Percentiles rank a stretch among this genome's conserved stretches.
Evolutionary conservation across 2,888 invertebrate genomes (phyloP).

Genomic region (Tetragnatha montana): DNA sequence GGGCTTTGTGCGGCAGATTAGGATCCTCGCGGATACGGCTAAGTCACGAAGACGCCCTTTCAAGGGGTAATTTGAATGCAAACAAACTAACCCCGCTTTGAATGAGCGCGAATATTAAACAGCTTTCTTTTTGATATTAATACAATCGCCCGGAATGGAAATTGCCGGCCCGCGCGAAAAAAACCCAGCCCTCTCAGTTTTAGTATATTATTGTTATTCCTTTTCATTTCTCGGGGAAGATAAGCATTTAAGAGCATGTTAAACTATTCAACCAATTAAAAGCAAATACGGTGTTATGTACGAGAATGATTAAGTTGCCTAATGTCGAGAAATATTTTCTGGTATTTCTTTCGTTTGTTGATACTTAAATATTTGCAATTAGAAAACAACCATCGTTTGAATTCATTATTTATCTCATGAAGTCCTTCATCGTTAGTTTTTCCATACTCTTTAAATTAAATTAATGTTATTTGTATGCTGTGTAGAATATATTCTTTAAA

Average conservation of each 20-base stretch:
- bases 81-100: slow-evolving; percentile 36
- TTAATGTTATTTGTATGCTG: too few species aligned
- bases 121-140: neutral
- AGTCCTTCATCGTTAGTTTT: too few species aligned
- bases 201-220: neutral
- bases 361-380: too few species aligned
- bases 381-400: too few species aligned
- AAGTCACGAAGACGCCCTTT: slow-evolving; percentile 1
- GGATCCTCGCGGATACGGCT: slow-evolving; percentile 21
- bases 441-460: too few species aligned
- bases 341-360: neutral
- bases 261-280: neutral
- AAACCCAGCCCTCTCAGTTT: slow-evolving; percentile 1
- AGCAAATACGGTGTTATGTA: neutral
- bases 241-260: neutral
- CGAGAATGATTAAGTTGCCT: neutral
- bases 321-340: neutral
- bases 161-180: neutral
- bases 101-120: slow-evolving; percentile 2
- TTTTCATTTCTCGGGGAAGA: neutral
- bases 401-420: too few species aligned
- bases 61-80: slow-evolving; percentile 43
- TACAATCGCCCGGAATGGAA: neutral
- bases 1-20: slow-evolving; percentile 42
- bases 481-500: too few species aligned